phyloP scores from a whole-genome alignment of 2,888 invertebrate species.

The Thymelicus sylvestris region DNA sequence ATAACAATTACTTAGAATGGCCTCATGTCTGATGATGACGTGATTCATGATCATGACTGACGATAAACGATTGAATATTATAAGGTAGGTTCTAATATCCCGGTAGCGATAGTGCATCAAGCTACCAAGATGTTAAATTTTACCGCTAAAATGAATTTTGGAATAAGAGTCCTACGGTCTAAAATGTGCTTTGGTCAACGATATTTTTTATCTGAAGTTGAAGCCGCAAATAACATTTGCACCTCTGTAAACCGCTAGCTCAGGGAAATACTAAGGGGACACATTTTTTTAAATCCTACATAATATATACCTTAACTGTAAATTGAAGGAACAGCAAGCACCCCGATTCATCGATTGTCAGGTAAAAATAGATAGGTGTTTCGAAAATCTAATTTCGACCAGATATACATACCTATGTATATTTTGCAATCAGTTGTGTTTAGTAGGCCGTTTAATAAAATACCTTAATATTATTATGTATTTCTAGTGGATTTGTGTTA shows the following conservation, averaged over 20 bases:
- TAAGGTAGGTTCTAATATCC: too few relatives aligned
- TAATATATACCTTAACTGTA: slow-evolving; percentile 51
- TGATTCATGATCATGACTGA: too few relatives aligned
- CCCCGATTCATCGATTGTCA: slow-evolving; percentile 54
- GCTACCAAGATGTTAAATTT: background rate
- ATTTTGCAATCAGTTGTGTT: slow-evolving; percentile 24
- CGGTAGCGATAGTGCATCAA: too few relatives aligned
- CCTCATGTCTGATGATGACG: too few relatives aligned
- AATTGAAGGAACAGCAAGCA: slow-evolving; percentile 53
- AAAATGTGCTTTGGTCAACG: background rate
- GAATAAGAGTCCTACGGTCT: background rate
- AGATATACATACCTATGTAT: background rate
- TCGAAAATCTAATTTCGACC: slow-evolving; percentile 3
- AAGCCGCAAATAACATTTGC: slow-evolving; percentile 36
- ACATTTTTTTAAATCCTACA: slow-evolving; percentile 44
- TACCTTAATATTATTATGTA: slow-evolving; percentile 10
- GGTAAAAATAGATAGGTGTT: slow-evolving; percentile 30
- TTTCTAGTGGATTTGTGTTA: background rate
- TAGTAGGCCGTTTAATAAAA: slow-evolving; percentile 22
- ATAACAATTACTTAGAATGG: too few relatives aligned
- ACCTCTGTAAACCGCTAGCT: slow-evolving; percentile 56
- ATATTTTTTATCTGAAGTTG: background rate
- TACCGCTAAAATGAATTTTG: slow-evolving; percentile 1
- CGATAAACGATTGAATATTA: too few relatives aligned
- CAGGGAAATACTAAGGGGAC: slow-evolving; percentile 50